Evolutionary conservation across 2,888 invertebrate species (phyloP).

Genomic region (Amphiduros pacificus): DNA sequence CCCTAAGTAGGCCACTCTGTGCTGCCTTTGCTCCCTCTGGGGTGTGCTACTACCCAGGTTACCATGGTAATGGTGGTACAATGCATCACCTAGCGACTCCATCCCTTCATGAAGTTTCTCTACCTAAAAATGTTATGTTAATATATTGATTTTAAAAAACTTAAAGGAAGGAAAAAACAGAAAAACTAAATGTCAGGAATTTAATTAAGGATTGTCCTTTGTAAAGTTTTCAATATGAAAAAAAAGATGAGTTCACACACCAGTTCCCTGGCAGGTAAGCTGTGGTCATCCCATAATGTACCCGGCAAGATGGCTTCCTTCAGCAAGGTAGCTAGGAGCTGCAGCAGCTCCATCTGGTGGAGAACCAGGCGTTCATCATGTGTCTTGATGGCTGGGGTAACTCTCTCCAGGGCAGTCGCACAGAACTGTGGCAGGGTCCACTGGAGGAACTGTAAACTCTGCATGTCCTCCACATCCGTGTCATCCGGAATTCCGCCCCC

Average conservation of each 20-base stretch:
- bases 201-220: too few relatives aligned
- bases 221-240: too few relatives aligned
- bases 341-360: slow-evolving; percentile 20
- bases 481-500: slow-evolving; percentile 37
- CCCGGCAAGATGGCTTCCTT: slow-evolving; percentile 33
- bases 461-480: slow-evolving; percentile 46
- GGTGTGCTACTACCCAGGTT: slow-evolving; percentile 27
- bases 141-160: too few relatives aligned
- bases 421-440: slow-evolving; percentile 53
- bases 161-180: too few relatives aligned
- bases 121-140: slow-evolving; percentile 35
- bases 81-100: slow-evolving; percentile 40
- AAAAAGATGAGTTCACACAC: slow-evolving; percentile 34
- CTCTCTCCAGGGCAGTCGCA: slow-evolving; percentile 41
- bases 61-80: slow-evolving; percentile 49
- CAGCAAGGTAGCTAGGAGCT: slow-evolving; percentile 30
- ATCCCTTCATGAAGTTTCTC: slow-evolving; percentile 46
- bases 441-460: slow-evolving; percentile 47
- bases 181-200: too few relatives aligned
- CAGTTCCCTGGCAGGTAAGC: slow-evolving; percentile 47
- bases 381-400: slow-evolving; percentile 41
- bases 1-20: slow-evolving; percentile 46
- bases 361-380: slow-evolving; percentile 26
- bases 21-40: slow-evolving; percentile 37
- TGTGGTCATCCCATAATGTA: slow-evolving; percentile 44